Evolutionary conservation across 1,140 invertebrate genomes (phyloP).

Genomic region (Bactericera cockerelli): DNA sequence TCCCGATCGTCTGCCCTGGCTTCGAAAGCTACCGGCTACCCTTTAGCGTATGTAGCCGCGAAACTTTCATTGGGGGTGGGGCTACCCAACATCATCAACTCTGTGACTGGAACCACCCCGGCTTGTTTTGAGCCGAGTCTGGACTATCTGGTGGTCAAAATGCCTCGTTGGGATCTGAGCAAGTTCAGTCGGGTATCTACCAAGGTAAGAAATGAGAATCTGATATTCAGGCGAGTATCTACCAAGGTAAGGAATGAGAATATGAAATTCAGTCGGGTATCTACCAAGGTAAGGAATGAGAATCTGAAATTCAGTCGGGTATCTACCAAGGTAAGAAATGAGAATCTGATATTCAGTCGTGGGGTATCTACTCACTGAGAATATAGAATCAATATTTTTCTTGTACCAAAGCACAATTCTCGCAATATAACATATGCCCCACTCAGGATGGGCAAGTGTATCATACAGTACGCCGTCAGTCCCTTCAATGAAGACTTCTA

Average conservation of each 20-base stretch:
- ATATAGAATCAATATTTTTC: too few species aligned
- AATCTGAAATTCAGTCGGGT: too few species aligned
- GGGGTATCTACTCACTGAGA: slow-evolving; percentile 91
- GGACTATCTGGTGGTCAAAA: slow-evolving; percentile 97
- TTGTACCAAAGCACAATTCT: too few species aligned
- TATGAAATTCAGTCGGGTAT: slow-evolving; percentile 93
- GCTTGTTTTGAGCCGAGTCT: slow-evolving; percentile 98
- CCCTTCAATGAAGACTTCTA: too few species aligned
- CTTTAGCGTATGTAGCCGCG: slow-evolving; percentile 93
- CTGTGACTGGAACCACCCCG: slow-evolving; percentile 90
- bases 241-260: too few species aligned
- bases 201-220: too few species aligned
- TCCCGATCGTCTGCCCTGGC: slow-evolving; percentile 95
- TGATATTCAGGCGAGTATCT: too few species aligned
- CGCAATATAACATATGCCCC: too few species aligned
- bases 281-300: slow-evolving; percentile 81
- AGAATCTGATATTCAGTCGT: slow-evolving; percentile 93
- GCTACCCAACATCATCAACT: slow-evolving; percentile 78
- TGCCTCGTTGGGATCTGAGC: slow-evolving; percentile 94
- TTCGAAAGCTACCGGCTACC: slow-evolving; percentile 89
- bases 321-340: too few species aligned
- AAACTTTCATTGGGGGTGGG: slow-evolving; percentile 85
- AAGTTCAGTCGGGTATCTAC: slow-evolving; percentile 92
- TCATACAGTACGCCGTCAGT: too few species aligned
- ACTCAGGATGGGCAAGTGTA: too few species aligned